Conservation (phyloP, 2,113 vertebrate genomes). For the Cricetomys ansorgei region DNA sequence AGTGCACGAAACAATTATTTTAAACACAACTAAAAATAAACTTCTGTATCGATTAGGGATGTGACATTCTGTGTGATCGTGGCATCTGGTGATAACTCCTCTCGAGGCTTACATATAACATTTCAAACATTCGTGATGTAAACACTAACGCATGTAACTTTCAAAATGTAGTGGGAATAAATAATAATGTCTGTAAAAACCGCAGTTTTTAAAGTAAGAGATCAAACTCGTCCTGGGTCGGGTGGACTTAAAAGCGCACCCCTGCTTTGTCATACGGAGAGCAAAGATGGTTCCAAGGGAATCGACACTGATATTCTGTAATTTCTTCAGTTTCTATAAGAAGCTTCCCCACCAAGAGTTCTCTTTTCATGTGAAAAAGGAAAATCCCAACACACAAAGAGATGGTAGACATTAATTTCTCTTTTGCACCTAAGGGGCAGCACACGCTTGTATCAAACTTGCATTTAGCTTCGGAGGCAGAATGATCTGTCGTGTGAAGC, state of each 20-base stretch:
- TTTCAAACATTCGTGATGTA: background rate
- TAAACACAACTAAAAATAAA: no score
- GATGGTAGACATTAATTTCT: conserved; percentile 53
- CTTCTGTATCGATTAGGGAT: no score
- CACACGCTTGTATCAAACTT: conserved; percentile 27
- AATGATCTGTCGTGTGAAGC: conserved; percentile 40
- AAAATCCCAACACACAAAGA: conserved; percentile 30
- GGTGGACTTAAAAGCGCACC: background rate
- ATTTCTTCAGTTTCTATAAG: conserved; percentile 10
- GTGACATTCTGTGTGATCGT: background rate
- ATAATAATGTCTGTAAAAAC: background rate
- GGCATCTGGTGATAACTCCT: background rate
- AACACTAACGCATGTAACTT: background rate
- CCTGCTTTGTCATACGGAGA: conserved; percentile 17
- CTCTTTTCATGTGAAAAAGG: conserved; percentile 21
- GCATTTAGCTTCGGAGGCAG: conserved; percentile 60
- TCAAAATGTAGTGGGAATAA: background rate
- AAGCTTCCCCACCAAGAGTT: background rate
- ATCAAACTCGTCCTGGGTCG: background rate
- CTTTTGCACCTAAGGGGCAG: conserved; percentile 57
- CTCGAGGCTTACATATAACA: background rate
- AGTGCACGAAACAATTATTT: no score
- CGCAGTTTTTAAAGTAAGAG: background rate
- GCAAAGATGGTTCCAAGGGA: background rate
- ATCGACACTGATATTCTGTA: background rate